Conservation (phyloP, 2,888 invertebrate species). For the Drosophila helvetica region DNA sequence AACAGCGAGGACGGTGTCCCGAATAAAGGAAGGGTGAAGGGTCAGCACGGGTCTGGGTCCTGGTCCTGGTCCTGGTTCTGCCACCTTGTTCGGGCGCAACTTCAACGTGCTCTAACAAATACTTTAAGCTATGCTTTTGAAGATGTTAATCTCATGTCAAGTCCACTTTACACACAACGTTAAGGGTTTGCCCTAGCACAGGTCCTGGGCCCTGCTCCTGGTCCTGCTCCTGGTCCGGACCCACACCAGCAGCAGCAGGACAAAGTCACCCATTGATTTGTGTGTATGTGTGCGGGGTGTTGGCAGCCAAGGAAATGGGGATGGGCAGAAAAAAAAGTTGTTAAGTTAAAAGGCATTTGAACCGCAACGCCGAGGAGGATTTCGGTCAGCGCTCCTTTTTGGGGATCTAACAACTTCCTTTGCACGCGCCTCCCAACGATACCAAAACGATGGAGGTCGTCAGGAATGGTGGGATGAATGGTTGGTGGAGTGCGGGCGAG, state of each 20-base stretch:
- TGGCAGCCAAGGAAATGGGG: constrained; percentile 51
- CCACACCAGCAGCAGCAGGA: constrained; percentile 39
- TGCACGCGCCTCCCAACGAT: constrained; percentile 63
- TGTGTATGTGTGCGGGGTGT: constrained; percentile 44
- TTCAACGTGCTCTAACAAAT: constrained; percentile 76
- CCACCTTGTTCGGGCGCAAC: constrained; percentile 53
- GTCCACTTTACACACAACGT: constrained; percentile 80
- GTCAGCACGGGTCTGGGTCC: constrained; percentile 19
- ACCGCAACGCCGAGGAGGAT: constrained; percentile 72
- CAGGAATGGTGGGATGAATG: too few relatives aligned
- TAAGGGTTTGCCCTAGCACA: constrained; percentile 66
- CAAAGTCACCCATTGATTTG: constrained; percentile 71
- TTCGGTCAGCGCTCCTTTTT: constrained; percentile 67
- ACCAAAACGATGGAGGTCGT: constrained; percentile 4
- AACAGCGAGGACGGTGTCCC: constrained; percentile 35
- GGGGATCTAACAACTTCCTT: constrained; percentile 74
- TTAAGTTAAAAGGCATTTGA: constrained; percentile 82
- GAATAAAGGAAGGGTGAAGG: constrained; percentile 18
- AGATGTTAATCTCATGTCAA: constrained; percentile 81
- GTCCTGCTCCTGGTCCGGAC: constrained; percentile 15
- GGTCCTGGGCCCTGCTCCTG: constrained; percentile 4
- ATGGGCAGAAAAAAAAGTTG: constrained; percentile 70
- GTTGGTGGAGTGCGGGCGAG: background rate
- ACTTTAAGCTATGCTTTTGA: constrained; percentile 81
- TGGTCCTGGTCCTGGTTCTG: constrained; percentile 16